Conservation (phyloP, 1,140 invertebrate genomes). For the Trachymyrmex cornetzi region DNA sequence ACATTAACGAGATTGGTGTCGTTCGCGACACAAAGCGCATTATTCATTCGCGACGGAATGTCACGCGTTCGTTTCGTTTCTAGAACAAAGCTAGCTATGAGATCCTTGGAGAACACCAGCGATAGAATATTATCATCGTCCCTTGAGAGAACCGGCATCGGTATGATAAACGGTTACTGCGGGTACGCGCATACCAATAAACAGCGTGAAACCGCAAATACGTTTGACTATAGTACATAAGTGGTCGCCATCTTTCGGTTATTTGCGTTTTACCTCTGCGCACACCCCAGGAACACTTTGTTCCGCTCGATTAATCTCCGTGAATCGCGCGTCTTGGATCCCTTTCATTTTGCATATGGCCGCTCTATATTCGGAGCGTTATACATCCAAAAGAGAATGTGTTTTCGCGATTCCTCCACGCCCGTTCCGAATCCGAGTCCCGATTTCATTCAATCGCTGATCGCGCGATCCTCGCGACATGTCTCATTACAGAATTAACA, state of each 20-base stretch:
- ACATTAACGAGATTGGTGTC: slow-evolving; percentile 28
- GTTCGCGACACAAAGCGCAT: background rate
- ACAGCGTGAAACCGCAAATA: slow-evolving; percentile 14
- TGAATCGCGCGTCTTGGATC: slow-evolving; percentile 50
- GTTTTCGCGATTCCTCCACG: background rate
- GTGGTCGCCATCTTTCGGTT: slow-evolving; percentile 33
- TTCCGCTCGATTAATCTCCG: slow-evolving; percentile 56
- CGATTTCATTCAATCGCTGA: too few species aligned
- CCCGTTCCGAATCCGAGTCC: background rate
- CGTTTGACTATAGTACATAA: slow-evolving; percentile 30
- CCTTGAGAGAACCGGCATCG: background rate
- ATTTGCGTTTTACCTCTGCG: slow-evolving; percentile 51
- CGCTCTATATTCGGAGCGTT: slow-evolving; percentile 38
- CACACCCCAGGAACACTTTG: slow-evolving; percentile 9
- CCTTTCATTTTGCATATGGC: background rate
- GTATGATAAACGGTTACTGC: slow-evolving; percentile 46
- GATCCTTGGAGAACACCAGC: background rate
- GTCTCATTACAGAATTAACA: slow-evolving; percentile 64
- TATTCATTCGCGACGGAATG: slow-evolving; percentile 11
- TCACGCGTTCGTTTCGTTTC: background rate
- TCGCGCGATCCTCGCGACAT: background rate
- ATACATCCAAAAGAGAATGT: background rate
- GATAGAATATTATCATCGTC: slow-evolving; percentile 25
- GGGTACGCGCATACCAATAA: background rate
- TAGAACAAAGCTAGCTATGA: slow-evolving; percentile 14